Conservation (phyloP, 2,888 invertebrate genomes). For the Koerneria pararmatus region DNA sequence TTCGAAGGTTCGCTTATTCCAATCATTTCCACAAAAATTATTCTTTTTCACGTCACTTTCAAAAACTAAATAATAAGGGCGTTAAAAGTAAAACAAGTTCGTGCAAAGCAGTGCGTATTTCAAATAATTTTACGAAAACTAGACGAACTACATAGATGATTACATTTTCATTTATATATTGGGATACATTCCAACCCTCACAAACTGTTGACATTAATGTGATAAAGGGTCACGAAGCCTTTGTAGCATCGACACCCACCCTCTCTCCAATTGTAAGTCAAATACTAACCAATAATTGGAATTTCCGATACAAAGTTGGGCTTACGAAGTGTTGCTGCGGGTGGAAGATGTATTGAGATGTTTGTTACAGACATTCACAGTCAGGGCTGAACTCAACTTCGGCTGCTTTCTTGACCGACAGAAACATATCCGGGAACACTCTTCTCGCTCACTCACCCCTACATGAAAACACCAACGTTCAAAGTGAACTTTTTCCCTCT, state of each 20-base stretch:
- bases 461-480: conserved; percentile 41
- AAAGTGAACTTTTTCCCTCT: not conserved
- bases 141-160: no score
- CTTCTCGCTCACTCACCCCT: conserved; percentile 50
- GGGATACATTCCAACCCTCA: no score
- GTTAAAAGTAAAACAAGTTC: no score
- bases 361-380: conserved; percentile 18
- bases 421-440: conserved; percentile 52
- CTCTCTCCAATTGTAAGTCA: not conserved
- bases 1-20: conserved; percentile 20
- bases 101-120: no score
- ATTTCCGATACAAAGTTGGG: no score
- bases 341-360: not conserved
- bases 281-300: no score
- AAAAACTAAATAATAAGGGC: no score
- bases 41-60: no score
- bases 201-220: no score
- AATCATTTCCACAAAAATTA: no score
- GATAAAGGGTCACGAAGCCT: not conserved
- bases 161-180: no score
- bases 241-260: not conserved
- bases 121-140: no score
- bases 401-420: conserved; percentile 45
- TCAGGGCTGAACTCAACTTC: conserved; percentile 1
- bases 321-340: not conserved